Conservation (phyloP, 2,113 vertebrate species). For the Rynchops niger region DNA sequence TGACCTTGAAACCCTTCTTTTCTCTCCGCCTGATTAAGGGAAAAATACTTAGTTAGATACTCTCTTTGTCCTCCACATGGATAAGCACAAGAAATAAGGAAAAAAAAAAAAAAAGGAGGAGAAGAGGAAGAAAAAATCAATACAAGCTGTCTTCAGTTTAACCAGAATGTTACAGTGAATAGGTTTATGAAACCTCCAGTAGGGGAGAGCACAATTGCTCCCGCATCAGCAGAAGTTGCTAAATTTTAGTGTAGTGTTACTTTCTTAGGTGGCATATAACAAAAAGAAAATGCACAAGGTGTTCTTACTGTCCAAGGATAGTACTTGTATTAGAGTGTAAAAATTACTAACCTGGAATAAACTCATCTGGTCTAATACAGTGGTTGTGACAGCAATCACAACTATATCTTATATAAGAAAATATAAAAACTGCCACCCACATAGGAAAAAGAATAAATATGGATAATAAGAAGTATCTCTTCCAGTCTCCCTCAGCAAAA, state of each 20-base stretch:
- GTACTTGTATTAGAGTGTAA: neutral
- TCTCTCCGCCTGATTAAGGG: conserved; percentile 50
- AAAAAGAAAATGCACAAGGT: conserved; percentile 20
- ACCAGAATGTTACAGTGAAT: conserved; percentile 60
- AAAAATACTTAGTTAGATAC: conserved; percentile 58
- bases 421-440: neutral
- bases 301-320: neutral
- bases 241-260: conserved; percentile 40
- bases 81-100: conserved; percentile 27
- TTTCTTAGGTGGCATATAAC: conserved; percentile 23
- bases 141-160: conserved; percentile 61
- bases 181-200: conserved; percentile 56
- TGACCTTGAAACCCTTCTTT: conserved; percentile 59
- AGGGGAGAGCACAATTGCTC: conserved; percentile 49
- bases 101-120: neutral
- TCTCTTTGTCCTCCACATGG: conserved; percentile 51
- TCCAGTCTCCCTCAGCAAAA: neutral
- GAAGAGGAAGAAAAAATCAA: conserved; percentile 48
- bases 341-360: conserved; percentile 34
- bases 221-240: conserved; percentile 51
- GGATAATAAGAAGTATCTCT: neutral
- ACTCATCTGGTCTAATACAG: neutral
- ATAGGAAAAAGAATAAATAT: neutral
- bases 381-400: neutral
- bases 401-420: neutral